Conservation (phyloP, 2,113 vertebrate species). For the Potamarius usumacintae region DNA sequence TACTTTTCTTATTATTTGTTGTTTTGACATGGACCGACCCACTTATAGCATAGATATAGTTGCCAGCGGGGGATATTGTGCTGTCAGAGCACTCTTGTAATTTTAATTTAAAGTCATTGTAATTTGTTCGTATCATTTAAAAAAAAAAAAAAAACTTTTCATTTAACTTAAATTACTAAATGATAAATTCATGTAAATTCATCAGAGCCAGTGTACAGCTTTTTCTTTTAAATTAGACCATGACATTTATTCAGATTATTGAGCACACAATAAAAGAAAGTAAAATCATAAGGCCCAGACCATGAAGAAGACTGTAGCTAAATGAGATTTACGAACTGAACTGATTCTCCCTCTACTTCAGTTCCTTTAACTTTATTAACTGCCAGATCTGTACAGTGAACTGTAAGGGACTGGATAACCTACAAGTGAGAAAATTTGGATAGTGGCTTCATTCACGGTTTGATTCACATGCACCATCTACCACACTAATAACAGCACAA, state of each 20-base stretch:
- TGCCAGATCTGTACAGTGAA: slow-evolving; percentile 3
- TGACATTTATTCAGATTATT: background rate
- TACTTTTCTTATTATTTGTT: too few relatives aligned
- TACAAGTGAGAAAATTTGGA: background rate
- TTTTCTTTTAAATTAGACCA: background rate
- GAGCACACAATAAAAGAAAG: background rate
- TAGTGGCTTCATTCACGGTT: background rate
- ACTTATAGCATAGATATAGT: too few relatives aligned
- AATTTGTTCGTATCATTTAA: background rate
- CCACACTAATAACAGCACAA: background rate
- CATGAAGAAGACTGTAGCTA: background rate
- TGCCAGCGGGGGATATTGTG: too few relatives aligned
- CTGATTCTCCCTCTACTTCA: background rate
- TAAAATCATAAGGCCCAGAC: background rate
- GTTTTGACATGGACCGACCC: too few relatives aligned
- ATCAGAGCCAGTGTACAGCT: background rate
- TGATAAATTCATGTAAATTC: background rate
- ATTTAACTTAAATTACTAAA: background rate
- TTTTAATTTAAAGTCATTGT: background rate
- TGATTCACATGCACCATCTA: background rate
- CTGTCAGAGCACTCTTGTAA: too few relatives aligned
- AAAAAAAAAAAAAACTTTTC: too few relatives aligned
- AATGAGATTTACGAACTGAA: background rate
- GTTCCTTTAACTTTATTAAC: background rate
- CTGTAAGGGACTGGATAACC: background rate